Base-by-base conservation (phyloP, 2,113 vertebrate genomes). In the Labrus mixtus region DNA sequence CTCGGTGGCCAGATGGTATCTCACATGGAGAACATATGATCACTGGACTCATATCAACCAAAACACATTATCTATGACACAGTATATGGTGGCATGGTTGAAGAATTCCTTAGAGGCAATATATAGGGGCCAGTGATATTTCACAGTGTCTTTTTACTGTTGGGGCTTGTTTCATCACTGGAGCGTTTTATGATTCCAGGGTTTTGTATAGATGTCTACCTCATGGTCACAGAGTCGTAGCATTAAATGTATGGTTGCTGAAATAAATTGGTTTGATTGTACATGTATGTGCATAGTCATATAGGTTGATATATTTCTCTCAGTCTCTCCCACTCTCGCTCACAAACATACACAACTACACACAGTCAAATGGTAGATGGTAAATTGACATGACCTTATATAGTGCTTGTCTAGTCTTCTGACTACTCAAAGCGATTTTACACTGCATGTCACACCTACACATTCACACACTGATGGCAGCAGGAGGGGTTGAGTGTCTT, bases 1-100 rank as follows among this genome's bases (percentile, higher is more conserved):
- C 59, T 43, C 57, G 41, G 39, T 12, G 37, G 39, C 66, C 89
- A 90, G 86, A 90, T 88, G 89, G 82, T 79, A 53, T 76, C 82
- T 73, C 64, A 59, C 68, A 72, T 63, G 56, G 60, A 81, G 63
- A 68, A 72, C 63, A 68, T 89, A 74, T 71, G 80, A 86, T 76
- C 46, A 19, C 63, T 57, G 71, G 55, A 61, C 36, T 57, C 74
- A 48, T 51, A 73, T n/a, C 25, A 54, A 68, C 45, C 45, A 60
- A 48, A 62, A 51, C 45, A 73, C 74, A 54, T 50, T 41, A 56
- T 69, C 68, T 48, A 48, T 66, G 45, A 58, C 61, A 76, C 16
- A 55, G 9, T 20, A 60, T 12, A 17, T 15, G 39, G 33, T 58
- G 66, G 37, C 33, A 29, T 37, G 48, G 15, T 29, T 64, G 54